Evolutionary conservation across 2,113 vertebrate species (phyloP).

Genomic region (Nesoenas mayeri): DNA sequence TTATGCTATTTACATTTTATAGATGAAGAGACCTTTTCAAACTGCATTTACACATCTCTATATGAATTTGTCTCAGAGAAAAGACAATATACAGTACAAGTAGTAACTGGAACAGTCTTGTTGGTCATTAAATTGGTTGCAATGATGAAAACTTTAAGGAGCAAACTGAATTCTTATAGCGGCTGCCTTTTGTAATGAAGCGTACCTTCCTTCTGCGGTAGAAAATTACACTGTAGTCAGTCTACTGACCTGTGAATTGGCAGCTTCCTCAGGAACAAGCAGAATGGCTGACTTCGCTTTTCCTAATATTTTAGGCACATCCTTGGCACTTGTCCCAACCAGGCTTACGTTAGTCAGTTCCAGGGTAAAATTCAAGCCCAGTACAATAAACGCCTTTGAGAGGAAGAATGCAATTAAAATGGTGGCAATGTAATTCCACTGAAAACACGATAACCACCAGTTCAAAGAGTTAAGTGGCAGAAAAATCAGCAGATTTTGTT

Average conservation of each 20-base stretch:
- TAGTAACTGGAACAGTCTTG: neutral
- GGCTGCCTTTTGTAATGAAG: neutral
- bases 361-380: constrained; percentile 83
- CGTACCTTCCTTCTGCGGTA: neutral
- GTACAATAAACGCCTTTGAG: constrained; percentile 82
- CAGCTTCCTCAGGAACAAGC: constrained; percentile 86
- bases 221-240: neutral
- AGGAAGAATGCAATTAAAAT: neutral
- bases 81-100: neutral
- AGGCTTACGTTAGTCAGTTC: constrained; percentile 83
- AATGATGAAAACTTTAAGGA: no score
- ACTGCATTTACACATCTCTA: neutral
- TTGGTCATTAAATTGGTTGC: no score
- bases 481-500: neutral
- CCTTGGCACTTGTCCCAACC: constrained; percentile 70
- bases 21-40: neutral
- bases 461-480: neutral
- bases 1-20: neutral
- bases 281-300: constrained; percentile 74
- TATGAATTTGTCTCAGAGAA: neutral
- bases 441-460: neutral
- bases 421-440: neutral
- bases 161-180: neutral
- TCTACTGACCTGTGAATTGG: constrained; percentile 89
- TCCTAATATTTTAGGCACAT: constrained; percentile 80